Conservation (phyloP, 2,797 vertebrate genomes). For the Acanthornis magna region DNA sequence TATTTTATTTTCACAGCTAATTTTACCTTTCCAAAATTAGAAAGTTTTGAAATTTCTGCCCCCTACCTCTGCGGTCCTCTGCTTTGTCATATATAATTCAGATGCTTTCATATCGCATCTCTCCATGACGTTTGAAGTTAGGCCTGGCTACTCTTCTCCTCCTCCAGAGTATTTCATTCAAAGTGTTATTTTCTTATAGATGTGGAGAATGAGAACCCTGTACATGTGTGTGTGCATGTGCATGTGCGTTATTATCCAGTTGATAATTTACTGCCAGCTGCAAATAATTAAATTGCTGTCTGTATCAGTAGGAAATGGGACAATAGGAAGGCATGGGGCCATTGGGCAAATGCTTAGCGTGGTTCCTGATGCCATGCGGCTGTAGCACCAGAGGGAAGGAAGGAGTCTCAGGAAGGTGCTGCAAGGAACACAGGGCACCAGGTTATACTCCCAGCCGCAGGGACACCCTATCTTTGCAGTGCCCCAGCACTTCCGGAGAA, state of each 20-base stretch:
- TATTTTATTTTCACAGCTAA: background rate
- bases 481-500: accelerated
- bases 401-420: background rate
- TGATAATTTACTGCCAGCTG: background rate
- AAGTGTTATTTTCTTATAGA: background rate
- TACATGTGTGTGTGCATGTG: accelerated
- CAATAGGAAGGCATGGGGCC: accelerated
- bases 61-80: background rate
- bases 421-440: accelerated
- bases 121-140: background rate
- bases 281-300: background rate
- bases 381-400: accelerated
- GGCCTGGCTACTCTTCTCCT: background rate
- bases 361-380: background rate
- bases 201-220: background rate
- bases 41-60: background rate
- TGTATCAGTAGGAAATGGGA: background rate
- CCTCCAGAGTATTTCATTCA: background rate
- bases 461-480: background rate
- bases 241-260: background rate
- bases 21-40: background rate
- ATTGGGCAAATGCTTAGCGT: accelerated
- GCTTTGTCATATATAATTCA: background rate
- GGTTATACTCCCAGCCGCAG: accelerated
- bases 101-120: background rate